Evolutionary conservation across 2,888 invertebrate genomes (phyloP), one percentile per base, ranked within the genome.

Genomic region (Polydrusus tereticollis): DNA sequence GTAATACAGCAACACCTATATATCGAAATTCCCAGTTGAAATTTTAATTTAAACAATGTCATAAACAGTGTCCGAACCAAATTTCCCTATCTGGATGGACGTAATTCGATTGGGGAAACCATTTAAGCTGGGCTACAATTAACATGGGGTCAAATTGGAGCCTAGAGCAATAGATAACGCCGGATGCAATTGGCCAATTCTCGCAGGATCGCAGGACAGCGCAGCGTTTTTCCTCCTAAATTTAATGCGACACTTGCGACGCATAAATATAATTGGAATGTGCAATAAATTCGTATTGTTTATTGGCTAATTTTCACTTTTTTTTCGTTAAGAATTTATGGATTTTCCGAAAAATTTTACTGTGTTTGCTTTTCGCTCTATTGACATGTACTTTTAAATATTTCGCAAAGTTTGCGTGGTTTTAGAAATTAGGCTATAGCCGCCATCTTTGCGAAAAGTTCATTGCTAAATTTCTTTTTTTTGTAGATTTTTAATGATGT

Each of bases 191-290:
- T 77, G 79, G 78, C 77, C 72, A 77, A 76, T 73, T 75, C 79
- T 78, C 78, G 60, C 75, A 78, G 79, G 78, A 78, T 77, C 16
- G 55, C 69, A 52, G 65, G 75, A 67, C 68, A 70, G 64, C 60
- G 38, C 41, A 10, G 60, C 29, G 60, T 69, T 69, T 62, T 62
- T 69, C 50, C 67, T 47, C 59, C 47, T 20, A 38, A 74, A 73
- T 74, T 80, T 80, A 79, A 80, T 78, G 79, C 74, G 60, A 72
- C 66, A 71, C 74, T 63, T 55, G 68, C 70, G 76, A 72, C 69
- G 76, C 76, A 77, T 80, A 80, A 80, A 80, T 80, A 80, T 79
- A 76, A 79, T 77, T 75, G 76, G 77, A 77, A 78, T 76, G 72
- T 74, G 77, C 79, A 69, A 78, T 80, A 79, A 80, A 80, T 80